These are phyloP conservation scores for Pogonomyrmex californicus DNA, from an alignment of 1,140 invertebrate species.

Conservation along the genomic window DNA sequence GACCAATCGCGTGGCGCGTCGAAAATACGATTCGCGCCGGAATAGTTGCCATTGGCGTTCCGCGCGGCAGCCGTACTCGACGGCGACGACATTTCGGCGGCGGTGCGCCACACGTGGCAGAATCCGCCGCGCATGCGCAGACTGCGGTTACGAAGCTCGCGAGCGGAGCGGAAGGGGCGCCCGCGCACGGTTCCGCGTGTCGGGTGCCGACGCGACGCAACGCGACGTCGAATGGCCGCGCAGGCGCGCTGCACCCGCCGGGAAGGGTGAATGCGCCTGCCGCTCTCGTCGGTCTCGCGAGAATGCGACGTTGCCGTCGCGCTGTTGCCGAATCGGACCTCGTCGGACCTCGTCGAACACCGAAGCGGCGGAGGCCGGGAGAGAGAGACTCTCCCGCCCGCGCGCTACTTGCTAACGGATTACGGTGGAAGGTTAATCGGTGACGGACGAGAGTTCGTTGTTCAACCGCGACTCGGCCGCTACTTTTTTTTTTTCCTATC, in stretches of 20 bases:
- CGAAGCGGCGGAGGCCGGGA: conserved; percentile 48
- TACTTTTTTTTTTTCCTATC: not conserved
- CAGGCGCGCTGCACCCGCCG: conserved; percentile 64
- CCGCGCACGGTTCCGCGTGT: conserved; percentile 71
- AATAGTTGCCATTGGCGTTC: conserved; percentile 64
- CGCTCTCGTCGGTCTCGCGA: conserved; percentile 59
- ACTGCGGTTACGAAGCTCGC: not conserved
- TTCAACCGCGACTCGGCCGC: conserved; percentile 15
- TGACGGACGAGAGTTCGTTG: conserved; percentile 34
- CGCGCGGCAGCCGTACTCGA: conserved; percentile 65
- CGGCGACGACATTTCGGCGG: conserved; percentile 70
- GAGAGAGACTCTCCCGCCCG: conserved; percentile 46
- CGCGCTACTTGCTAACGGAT: conserved; percentile 65
- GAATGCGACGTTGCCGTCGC: conserved; percentile 62
- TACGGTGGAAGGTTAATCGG: conserved; percentile 62
- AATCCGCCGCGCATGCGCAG: conserved; percentile 64
- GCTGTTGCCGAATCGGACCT: conserved; percentile 64
- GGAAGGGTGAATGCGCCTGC: conserved; percentile 73
- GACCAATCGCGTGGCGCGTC: conserved; percentile 66
- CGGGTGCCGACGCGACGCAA: conserved; percentile 41
- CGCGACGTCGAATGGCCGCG: conserved; percentile 52
- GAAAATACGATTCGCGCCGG: conserved; percentile 70
- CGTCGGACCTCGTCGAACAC: conserved; percentile 60
- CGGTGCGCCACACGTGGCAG: conserved; percentile 76
- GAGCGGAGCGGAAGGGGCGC: conserved; percentile 12